Evolutionary conservation across 2,113 vertebrate species (phyloP), one percentile per base, ranked within the genome.

Genomic region (Brienomyrus longianalis): DNA sequence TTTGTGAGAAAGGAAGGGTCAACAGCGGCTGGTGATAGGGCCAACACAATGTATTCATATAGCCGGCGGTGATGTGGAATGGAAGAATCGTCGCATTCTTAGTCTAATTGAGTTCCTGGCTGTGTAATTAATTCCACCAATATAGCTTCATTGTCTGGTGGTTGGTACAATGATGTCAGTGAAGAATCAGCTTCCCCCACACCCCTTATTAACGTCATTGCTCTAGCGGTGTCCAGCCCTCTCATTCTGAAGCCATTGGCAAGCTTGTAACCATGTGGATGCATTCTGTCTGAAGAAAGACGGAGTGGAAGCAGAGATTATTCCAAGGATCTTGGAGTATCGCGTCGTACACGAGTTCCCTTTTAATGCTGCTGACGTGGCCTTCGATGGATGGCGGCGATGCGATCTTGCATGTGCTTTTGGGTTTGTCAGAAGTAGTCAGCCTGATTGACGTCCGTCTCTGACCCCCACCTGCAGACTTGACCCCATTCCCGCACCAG

Each of bases 71-170:
- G 23, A 84, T 48, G 45, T 48, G 45, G 83, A 45, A 47, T 43
- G 43, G 74, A 80, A 39, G 74, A 80, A 80, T 80, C n/a, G 83
- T 48, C 23, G 43, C 23, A 45, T 48, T 84, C 43, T 84, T 84
- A 48, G 23, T 84, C 45, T 84, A 84, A 84, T 23, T 84, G 83
- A 48, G 45, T 84, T 84, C 39, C 83, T 84, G 83, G 45, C 83
- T 21, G 39, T 84, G 43, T 84, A 84, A 84, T 84, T 84, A 84
- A 84, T 84, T 84, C 45, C 23, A 84, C 47, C 45, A 84, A 48
- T 84, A 48, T 48, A 45, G 39, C 21, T 48, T 48, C 83, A 84
- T 84, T 84, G 43, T 48, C n/a, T 27, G 62, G 62, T 11, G 21
- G 17, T 84, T 23, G 45, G 83, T 48, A n/a, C 83, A 48, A 47